Conservation (phyloP, 2,113 vertebrate species). For the Piaya cayana region DNA sequence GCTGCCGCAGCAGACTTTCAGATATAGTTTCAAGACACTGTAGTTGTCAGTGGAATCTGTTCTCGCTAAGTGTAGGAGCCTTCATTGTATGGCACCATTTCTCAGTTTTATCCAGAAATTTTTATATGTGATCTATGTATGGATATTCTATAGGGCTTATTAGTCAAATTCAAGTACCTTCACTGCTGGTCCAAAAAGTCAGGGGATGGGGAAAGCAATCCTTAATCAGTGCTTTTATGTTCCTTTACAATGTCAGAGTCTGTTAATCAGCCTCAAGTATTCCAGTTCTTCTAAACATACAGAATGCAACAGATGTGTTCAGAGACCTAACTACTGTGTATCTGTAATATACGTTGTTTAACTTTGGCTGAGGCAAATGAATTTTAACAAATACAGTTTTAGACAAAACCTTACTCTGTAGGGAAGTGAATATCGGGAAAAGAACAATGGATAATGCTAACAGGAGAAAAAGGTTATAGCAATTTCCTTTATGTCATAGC, state of each 20-base stretch:
- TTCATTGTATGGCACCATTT: neutral
- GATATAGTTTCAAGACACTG: neutral
- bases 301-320: neutral
- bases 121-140: neutral
- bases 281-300: neutral
- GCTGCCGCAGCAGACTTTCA: accelerated
- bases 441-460: neutral
- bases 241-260: neutral
- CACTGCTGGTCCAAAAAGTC: neutral
- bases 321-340: neutral
- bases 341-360: neutral
- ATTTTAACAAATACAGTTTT: neutral
- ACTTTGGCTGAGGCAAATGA: neutral
- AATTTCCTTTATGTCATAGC: neutral
- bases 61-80: neutral
- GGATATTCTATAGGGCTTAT: neutral
- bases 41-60: neutral
- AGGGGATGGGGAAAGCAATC: neutral
- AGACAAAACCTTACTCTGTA: neutral
- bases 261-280: neutral
- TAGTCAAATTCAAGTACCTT: neutral
- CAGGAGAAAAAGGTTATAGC: neutral
- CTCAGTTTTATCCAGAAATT: neutral
- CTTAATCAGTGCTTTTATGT: neutral
- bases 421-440: neutral